Evolutionary conservation across 2,888 invertebrate genomes (phyloP), one percentile per base, ranked within the genome.

Genomic region (Aricia artaxerxes): DNA sequence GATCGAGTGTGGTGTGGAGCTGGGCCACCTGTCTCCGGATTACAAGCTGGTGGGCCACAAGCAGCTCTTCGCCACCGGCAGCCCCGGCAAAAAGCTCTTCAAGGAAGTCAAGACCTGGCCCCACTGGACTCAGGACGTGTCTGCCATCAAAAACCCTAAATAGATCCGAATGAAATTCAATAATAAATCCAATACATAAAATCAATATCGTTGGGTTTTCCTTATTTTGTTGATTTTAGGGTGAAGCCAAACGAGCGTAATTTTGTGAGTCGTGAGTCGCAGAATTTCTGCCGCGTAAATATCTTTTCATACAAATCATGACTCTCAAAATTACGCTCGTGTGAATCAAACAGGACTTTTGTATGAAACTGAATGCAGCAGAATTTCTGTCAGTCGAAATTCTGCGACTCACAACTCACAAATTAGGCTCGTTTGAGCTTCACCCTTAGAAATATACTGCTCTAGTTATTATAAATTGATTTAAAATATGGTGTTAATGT

Each of bases 21-120:
- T 92, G n/a, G 96, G 96, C 0, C 95, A 95, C 83, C 93, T 97
- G n/a, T 85, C 90, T 2, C 83, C 90, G 0, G 88, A 95, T 82
- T 97, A 96, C 84, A 93, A 94, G 73, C 85, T 97, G 77, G 92
- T 96, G 4, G 97, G 95, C 0, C 97, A 97, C 84, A 89, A 95
- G 64, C 95, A 95, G 82, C 89, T 95, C 0, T 83, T 85, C 1
- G 86, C 87, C 9, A 91, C 90, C 0, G 85, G 88, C 76, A 95
- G 95, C 79, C 95, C 95, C 0, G 95, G 95, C 0, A 83, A 88
- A 4, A 88, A 91, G 78, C 85, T 95, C 0, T 95, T 91, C 83
- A 87, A 85, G 9, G 89, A 91, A 78, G 92, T 95, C 44, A 89
- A 93, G 79, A 83, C 86, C 1, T 95, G 95, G 95, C 90, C 94